Evolutionary conservation across 2,888 invertebrate genomes (phyloP).

Genomic region (Athalia rosae): DNA sequence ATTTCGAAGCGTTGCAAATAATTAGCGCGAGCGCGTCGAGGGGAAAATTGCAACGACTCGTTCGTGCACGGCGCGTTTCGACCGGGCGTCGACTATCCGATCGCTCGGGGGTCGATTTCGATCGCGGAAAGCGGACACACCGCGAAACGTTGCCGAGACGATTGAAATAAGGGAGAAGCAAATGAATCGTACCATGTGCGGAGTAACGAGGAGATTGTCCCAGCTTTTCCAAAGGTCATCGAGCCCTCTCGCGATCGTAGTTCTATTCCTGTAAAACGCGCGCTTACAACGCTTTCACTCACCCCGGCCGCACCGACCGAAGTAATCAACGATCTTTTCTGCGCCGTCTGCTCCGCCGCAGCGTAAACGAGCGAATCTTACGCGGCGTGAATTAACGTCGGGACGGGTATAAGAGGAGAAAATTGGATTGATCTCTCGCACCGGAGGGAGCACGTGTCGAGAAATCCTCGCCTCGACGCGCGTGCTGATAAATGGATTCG

Average conservation of each 20-base stretch:
- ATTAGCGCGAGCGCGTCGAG: no score
- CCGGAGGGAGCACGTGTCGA: no score
- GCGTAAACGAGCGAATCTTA: neutral
- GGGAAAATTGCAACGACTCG: no score
- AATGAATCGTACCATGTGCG: neutral
- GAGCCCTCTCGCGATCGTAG: constrained; percentile 17
- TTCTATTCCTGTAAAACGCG: constrained; percentile 29
- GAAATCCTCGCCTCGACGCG: no score
- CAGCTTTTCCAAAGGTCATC: constrained; percentile 18
- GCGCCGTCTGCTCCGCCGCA: no score
- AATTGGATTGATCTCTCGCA: no score
- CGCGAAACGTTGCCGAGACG: neutral
- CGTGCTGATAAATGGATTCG: no score
- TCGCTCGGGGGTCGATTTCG: no score
- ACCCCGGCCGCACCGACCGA: neutral
- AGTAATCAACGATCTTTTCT: neutral
- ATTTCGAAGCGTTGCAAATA: no score
- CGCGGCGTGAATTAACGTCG: neutral
- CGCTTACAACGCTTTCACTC: neutral
- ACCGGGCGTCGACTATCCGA: no score
- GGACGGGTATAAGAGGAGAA: no score
- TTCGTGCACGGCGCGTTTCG: no score
- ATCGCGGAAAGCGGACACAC: neutral
- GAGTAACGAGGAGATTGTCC: constrained; percentile 32
- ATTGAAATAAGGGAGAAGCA: neutral